Evolutionary conservation across 1,140 invertebrate genomes (phyloP).

Genomic region (Zaprionus ghesquierei): DNA sequence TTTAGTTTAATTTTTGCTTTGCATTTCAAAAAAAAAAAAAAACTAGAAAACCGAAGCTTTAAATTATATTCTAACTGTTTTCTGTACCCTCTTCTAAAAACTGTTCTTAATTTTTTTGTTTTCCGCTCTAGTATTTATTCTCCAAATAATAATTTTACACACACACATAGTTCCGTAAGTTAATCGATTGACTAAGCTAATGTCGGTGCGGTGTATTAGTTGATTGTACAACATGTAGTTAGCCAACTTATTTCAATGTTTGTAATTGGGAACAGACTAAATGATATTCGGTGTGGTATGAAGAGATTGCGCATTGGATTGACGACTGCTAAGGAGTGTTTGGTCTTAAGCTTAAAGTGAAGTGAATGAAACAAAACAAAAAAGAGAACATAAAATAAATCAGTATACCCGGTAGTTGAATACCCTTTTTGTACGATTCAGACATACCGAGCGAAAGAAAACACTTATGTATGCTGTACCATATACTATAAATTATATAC

Average conservation of each 20-base stretch:
- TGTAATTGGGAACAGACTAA: conserved; percentile 46
- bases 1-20: conserved; percentile 35
- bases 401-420: conserved; percentile 23
- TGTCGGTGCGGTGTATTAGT: conserved; percentile 7
- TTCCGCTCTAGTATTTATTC: conserved; percentile 58
- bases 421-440: conserved; percentile 35
- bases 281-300: conserved; percentile 48
- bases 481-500: conserved; percentile 56
- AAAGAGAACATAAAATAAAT: conserved; percentile 17
- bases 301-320: conserved; percentile 38
- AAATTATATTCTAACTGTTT: conserved; percentile 40
- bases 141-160: conserved; percentile 37
- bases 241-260: conserved; percentile 67
- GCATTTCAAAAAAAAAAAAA: conserved; percentile 47
- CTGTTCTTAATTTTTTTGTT: conserved; percentile 4
- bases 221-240: conserved; percentile 43
- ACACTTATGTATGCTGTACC: conserved; percentile 37
- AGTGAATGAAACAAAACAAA: conserved; percentile 15
- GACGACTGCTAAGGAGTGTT: conserved; percentile 49
- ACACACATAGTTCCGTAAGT: neutral
- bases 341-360: conserved; percentile 47
- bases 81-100: conserved; percentile 9
- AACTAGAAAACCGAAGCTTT: no score
- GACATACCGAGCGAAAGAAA: conserved; percentile 15
- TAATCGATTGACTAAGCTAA: neutral